Base-by-base conservation (phyloP, 2,888 invertebrate species). In the Cosmopolites sordidus region DNA sequence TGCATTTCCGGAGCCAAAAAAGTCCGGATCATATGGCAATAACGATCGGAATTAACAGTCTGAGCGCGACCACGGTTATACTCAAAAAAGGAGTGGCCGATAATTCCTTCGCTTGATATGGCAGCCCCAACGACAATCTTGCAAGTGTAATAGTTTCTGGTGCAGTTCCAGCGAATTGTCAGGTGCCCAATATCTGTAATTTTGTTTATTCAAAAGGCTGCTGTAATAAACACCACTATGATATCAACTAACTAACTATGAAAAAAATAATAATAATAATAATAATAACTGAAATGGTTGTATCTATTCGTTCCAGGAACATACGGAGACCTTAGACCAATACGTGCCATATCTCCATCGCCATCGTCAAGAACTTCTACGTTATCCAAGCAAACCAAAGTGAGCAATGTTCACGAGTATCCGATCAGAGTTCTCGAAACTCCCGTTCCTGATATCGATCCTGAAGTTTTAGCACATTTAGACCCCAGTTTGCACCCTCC, bases 401-500 rank as follows among this genome's bases (percentile, higher is more conserved):
- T 73, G 6, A 66, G 64, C n/a, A 74, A 74, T 57, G 66, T 73
- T 1, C 72, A 71, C 42, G 58, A 64, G 17, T 73, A 72, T 53
- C 73, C 73, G 0, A 49, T 72, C 17, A 68, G 70, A 58, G 70
- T 73, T 1, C 58, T 71, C 11, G 73, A 74, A 63, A 72, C 73
- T 0, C 65, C 68, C 12, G 65, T 69, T 6, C 73, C 73, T 0
- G 72, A 71, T 40, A 74, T 75, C 38, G 73, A 73, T 58, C 71
- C 74, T 16, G 73, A 73, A 61, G 71, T 75, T 39, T 59, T 75
- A 50, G 70, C 72, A 11, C 72, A 69, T 45, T 56, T 75, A 15
- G 75, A 75, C 58, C 74, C 75, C 5, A 70, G 68, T 53, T 62
- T 75, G 33, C 66, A 73, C 15, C 75, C 75, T 2, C 76, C 79